Conservation (phyloP, 1,140 invertebrate genomes). For the Drosophila suzukii region DNA sequence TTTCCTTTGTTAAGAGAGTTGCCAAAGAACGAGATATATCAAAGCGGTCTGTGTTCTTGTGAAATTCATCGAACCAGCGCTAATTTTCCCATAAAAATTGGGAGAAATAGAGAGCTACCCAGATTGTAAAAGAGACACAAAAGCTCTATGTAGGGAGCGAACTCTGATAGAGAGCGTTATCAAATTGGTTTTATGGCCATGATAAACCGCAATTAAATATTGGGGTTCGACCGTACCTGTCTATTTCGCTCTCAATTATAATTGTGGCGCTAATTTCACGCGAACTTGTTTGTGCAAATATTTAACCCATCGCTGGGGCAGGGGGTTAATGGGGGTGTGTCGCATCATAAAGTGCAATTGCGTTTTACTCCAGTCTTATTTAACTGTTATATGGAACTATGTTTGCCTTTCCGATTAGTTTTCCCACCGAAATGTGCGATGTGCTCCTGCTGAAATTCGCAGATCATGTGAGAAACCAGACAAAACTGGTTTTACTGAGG, state of each 20-base stretch:
- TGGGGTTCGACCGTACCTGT: constrained; percentile 44
- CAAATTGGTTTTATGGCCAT: constrained; percentile 35
- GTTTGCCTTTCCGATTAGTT: constrained; percentile 44
- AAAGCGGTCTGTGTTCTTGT: constrained; percentile 51
- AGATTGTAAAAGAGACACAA: not conserved
- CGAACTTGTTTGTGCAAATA: constrained; percentile 62
- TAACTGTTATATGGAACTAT: constrained; percentile 46
- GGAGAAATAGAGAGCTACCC: not conserved
- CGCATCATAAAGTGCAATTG: constrained; percentile 69
- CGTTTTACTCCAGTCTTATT: constrained; percentile 55
- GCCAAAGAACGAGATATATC: not conserved
- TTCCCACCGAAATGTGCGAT: constrained; percentile 23
- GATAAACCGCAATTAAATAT: constrained; percentile 64
- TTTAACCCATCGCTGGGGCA: constrained; percentile 9
- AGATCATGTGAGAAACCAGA: constrained; percentile 40
- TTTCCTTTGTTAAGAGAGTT: not conserved
- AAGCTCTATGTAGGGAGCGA: not conserved
- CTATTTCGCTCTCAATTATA: constrained; percentile 59
- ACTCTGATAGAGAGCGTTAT: constrained; percentile 15
- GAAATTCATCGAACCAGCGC: constrained; percentile 64
- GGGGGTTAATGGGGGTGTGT: constrained; percentile 9
- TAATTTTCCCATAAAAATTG: constrained; percentile 40
- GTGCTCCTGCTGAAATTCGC: constrained; percentile 5
- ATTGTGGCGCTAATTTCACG: constrained; percentile 64
- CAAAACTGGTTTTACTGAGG: constrained; percentile 17